Evolutionary conservation across 1,140 invertebrate species (phyloP).

Genomic region (Ephestia elutella): DNA sequence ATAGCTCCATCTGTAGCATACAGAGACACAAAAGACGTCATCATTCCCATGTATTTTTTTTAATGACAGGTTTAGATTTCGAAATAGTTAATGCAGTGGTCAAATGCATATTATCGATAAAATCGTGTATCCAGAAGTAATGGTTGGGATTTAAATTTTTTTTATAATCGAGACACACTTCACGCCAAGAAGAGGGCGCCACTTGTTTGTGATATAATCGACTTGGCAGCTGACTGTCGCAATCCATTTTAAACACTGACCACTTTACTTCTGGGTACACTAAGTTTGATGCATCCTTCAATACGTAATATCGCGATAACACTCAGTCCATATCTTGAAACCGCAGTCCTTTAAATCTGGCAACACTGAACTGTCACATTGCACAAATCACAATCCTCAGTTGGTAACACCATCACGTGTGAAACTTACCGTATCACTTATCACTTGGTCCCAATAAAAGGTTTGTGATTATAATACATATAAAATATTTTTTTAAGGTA

Average conservation of each 20-base stretch:
- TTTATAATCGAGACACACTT: neutral
- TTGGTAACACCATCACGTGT: conserved; percentile 48
- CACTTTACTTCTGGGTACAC: conserved; percentile 50
- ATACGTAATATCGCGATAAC: conserved; percentile 18
- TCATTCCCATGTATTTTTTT: neutral
- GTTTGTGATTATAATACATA: conserved; percentile 38
- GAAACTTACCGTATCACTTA: conserved; percentile 71
- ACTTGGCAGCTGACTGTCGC: neutral
- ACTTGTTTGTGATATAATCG: neutral
- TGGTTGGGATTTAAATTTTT: neutral
- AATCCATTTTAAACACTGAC: neutral
- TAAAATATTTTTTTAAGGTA: conserved; percentile 51
- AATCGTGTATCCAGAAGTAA: neutral
- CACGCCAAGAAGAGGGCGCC: neutral
- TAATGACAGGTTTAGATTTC: neutral
- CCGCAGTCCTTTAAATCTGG: conserved; percentile 30
- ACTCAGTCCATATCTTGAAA: conserved; percentile 29
- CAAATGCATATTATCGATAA: neutral
- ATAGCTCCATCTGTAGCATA: conserved; percentile 1
- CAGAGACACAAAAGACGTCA: neutral
- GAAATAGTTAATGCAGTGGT: neutral
- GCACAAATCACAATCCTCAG: conserved; percentile 56
- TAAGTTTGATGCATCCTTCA: conserved; percentile 22
- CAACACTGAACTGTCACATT: conserved; percentile 59
- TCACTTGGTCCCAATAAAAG: conserved; percentile 67